Conservation (phyloP, 2,797 vertebrate species). For the Propithecus deckenii region DNA sequence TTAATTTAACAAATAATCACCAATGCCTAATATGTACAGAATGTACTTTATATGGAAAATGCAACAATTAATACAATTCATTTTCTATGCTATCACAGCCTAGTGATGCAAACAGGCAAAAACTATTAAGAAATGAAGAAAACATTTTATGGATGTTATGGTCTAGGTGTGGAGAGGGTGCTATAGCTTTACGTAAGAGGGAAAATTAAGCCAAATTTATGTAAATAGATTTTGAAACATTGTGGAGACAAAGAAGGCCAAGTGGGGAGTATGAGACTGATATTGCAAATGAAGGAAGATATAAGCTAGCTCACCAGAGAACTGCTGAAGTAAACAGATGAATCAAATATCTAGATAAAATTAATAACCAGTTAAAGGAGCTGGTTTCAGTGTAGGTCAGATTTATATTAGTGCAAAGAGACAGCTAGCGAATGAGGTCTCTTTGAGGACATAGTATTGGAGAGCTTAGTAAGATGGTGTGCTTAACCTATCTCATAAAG, state of each 20-base stretch:
- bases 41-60: neutral
- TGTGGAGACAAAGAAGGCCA: neutral
- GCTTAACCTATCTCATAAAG: neutral
- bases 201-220: neutral
- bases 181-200: neutral
- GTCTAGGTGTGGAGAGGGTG: rapidly evolving
- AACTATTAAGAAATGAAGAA: neutral
- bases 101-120: neutral
- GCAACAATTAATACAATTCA: neutral
- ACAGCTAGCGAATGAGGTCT: neutral
- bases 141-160: neutral
- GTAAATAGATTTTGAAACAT: neutral
- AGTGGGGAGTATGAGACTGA: neutral
- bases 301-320: neutral
- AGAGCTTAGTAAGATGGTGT: neutral
- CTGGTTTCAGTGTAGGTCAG: neutral
- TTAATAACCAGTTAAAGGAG: neutral
- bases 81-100: neutral
- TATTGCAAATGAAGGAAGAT: neutral
- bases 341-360: neutral
- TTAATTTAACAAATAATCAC: neutral
- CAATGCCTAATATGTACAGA: neutral
- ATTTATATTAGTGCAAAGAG: neutral
- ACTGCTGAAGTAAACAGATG: neutral
- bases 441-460: neutral